Percentiles rank a stretch among this genome's conserved stretches.
phyloP scores from a whole-genome alignment of 2,888 invertebrate species.

The Teleogryllus oceanicus region DNA sequence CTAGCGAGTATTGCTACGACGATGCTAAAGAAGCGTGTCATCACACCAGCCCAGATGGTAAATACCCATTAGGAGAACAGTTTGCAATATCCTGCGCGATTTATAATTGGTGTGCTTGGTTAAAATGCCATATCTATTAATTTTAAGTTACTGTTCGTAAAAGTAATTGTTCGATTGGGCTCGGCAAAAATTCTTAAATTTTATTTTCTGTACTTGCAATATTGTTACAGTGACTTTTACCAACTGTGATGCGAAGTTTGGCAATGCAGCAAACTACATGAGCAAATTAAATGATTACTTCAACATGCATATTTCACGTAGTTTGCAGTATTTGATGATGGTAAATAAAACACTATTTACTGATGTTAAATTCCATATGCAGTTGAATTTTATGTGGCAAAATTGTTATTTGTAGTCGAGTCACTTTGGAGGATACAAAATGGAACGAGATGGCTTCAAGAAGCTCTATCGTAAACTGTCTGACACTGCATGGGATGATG shows the following conservation, averaged over 20 bases:
- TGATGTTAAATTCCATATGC: background rate
- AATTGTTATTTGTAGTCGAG: constrained; percentile 51
- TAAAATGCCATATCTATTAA: no score
- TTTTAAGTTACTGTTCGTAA: no score
- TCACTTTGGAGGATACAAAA: constrained; percentile 72
- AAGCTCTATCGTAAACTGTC: constrained; percentile 70
- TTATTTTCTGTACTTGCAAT: background rate
- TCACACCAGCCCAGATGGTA: background rate
- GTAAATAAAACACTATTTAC: background rate
- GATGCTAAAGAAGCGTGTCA: constrained; percentile 56
- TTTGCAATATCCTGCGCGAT: no score
- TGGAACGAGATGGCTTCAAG: constrained; percentile 71
- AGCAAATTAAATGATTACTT: background rate
- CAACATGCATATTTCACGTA: background rate
- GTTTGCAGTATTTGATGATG: constrained; percentile 18
- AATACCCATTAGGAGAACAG: background rate
- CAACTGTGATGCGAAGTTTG: background rate
- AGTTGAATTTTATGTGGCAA: background rate
- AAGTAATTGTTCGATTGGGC: no score
- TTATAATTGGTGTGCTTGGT: no score
- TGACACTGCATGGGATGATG: constrained; percentile 70
- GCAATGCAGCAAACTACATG: background rate
- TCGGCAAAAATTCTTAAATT: no score
- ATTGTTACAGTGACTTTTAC: background rate
- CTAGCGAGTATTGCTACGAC: constrained; percentile 61